Evolutionary conservation across 2,888 invertebrate genomes (phyloP), one percentile per base, ranked within the genome.

Genomic region (Amphipyra tragopoginis): DNA sequence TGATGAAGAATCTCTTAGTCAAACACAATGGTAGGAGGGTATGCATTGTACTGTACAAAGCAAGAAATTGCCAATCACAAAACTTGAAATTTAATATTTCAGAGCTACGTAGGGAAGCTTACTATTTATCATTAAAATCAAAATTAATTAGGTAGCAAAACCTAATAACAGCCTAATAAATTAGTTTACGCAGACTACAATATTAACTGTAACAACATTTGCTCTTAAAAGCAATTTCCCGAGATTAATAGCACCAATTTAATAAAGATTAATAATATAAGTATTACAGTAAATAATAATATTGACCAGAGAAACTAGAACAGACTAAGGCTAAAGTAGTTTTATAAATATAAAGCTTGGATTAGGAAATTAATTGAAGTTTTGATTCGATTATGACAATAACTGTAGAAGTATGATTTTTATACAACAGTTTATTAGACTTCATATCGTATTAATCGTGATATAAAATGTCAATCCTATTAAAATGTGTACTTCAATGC

Each of bases 171-270:
- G 8, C 47, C 7, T 38, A 53, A 68, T 68, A 52, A 52, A 69
- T 67, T 72, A 66, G 49, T 72, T 73, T 73, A 60, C 68, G 1
- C 21, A 51, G 43, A 52, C 47, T 52, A 68, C 26, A 55, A 55
- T 67, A 43, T 67, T 40, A 47, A 50, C 40, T 45, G n/a, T 13
- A 40, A 42, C 14, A 59, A 59, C 72, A 58, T 58, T 72, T 53
- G 33, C 15, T 49, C 6, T 26, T 44, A 5, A 50, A 72, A 51
- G 69, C 61, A 68, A 68, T 69, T 61, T 60, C 29, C 34, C 2
- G 11, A 1, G 3, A 38, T 38, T 39, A 50, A 26, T 26, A 48
- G 33, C 7, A 44, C 14, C 13, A 43, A 47, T 59, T 5, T 48
- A 39, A 50, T 58, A 44, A 40, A 52, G 29, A 58, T 58, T 21